These are phyloP conservation scores for Toxostoma redivivum DNA, from an alignment of 2,113 vertebrate species.

Conservation along the genomic window DNA sequence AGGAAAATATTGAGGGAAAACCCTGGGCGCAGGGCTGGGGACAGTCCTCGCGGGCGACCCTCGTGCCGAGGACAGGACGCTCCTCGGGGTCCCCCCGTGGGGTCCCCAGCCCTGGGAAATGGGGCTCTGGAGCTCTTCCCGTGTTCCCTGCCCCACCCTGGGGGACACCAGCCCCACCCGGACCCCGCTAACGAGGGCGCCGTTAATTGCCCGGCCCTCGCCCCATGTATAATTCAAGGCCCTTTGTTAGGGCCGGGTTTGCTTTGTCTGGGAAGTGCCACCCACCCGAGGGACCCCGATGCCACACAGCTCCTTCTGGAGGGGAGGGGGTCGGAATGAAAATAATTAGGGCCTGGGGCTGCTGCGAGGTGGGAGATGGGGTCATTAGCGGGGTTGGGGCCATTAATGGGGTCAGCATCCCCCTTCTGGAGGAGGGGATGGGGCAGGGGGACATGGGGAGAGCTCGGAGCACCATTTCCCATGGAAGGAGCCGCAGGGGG, in stretches of 20 bases:
- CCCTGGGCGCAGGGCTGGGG: too few species aligned
- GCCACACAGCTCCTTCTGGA: accelerated
- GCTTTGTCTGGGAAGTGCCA: not conserved
- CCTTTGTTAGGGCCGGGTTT: not conserved
- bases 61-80: not conserved
- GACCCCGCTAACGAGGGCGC: not conserved
- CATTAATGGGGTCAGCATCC: not conserved
- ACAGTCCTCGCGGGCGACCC: accelerated
- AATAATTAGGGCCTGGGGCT: not conserved
- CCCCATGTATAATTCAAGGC: constrained; percentile 4
- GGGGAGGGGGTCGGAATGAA: not conserved
- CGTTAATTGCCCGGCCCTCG: not conserved
- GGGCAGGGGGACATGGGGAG: not conserved
- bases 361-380: accelerated
- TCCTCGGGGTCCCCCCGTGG: not conserved
- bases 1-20: accelerated
- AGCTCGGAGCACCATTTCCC: not conserved
- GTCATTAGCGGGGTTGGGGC: accelerated
- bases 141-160: not conserved
- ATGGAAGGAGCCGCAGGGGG: too few species aligned
- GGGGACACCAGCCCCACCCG: accelerated
- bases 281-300: not conserved
- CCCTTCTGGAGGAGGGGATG: not conserved
- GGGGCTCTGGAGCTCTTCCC: not conserved
- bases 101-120: not conserved